Evolutionary conservation across 2,888 invertebrate species (phyloP).

Genomic region (Spisula subtruncata): DNA sequence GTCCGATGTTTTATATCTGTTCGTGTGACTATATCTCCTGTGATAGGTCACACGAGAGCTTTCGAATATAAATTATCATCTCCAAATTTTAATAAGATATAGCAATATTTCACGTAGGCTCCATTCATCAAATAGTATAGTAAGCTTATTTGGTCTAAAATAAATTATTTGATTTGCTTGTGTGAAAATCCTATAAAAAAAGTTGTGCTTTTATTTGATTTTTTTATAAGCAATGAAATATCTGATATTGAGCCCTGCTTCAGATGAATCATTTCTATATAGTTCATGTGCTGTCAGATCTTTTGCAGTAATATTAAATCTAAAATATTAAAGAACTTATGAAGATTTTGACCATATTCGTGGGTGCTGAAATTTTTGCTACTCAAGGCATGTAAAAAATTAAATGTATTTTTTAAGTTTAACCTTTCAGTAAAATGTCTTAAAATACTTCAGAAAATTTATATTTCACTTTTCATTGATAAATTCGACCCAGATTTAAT

Average conservation of each 20-base stretch:
- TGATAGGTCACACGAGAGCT: neutral
- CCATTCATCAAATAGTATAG: neutral
- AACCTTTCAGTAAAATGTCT: no score
- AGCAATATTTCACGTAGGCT: neutral
- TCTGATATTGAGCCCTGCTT: neutral
- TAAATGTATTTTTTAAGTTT: no score
- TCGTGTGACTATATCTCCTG: neutral
- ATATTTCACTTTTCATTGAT: neutral
- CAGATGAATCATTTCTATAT: no score
- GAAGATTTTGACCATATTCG: no score
- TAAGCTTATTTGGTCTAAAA: constrained; percentile 9
- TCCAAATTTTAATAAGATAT: neutral
- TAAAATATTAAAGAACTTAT: no score
- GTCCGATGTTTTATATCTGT: neutral
- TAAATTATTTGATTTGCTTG: neutral
- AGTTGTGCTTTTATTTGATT: neutral
- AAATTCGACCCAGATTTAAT: constrained; percentile 2
- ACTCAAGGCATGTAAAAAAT: no score
- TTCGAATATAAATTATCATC: neutral
- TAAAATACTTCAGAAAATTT: neutral
- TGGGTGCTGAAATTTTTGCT: no score
- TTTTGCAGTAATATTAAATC: no score
- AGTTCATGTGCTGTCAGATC: no score
- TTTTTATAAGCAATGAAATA: neutral
- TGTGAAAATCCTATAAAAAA: neutral